phyloP scores from a whole-genome alignment of 2,888 invertebrate genomes.

The Pecten maximus region DNA sequence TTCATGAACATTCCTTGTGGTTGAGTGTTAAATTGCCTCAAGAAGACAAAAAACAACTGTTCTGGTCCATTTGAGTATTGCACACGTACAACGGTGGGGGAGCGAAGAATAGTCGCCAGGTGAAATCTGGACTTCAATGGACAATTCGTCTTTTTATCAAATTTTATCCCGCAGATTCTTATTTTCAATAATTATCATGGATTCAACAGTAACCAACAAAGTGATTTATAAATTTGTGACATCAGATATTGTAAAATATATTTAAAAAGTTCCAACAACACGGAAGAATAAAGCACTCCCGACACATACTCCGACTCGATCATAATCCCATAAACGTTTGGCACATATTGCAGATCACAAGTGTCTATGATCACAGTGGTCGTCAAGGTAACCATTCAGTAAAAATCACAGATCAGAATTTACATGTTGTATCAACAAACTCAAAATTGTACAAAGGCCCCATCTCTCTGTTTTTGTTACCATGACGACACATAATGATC shows the following conservation, averaged over 20 bases:
- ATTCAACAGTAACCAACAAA: not conserved
- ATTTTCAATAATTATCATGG: not conserved
- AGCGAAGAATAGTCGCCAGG: not conserved
- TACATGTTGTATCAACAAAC: not conserved
- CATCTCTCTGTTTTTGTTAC: conserved; percentile 16
- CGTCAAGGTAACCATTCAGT: conserved; percentile 11
- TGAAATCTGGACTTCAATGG: not conserved
- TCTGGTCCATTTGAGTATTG: not conserved
- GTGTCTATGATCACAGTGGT: not conserved
- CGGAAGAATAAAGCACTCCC: conserved; percentile 10
- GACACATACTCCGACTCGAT: not conserved
- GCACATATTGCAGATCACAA: conserved; percentile 20
- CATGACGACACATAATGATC: not conserved
- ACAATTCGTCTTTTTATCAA: not conserved
- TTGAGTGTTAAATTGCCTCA: too few relatives aligned
- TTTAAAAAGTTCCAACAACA: not conserved
- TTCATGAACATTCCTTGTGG: too few relatives aligned
- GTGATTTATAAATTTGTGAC: not conserved
- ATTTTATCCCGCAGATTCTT: not conserved
- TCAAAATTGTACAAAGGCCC: not conserved
- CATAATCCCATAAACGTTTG: not conserved
- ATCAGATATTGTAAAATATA: not conserved
- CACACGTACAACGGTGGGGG: not conserved
- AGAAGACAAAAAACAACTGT: not conserved
- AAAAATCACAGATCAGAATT: not conserved